A percentile compares a stretch with the other conserved stretches of the same genome.
Conservation (phyloP, 2,113 vertebrate genomes). For the Lophius piscatorius region DNA sequence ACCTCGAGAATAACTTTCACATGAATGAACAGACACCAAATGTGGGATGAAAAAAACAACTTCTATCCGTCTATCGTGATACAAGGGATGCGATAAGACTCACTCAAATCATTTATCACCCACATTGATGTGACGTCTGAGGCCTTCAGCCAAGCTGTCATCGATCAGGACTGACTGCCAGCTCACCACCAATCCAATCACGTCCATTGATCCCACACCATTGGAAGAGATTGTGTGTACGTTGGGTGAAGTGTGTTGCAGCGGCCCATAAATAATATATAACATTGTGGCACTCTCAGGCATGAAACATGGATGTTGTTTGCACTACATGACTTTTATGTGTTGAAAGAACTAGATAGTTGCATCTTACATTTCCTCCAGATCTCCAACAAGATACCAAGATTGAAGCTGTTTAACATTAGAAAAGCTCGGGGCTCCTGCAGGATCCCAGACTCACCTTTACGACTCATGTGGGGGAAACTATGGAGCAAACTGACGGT, state of each 20-base stretch:
- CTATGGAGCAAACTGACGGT: too few species aligned
- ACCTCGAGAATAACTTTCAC: neutral
- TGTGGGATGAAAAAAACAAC: slow-evolving; percentile 23
- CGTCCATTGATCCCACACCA: slow-evolving; percentile 63
- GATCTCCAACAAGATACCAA: too few species aligned
- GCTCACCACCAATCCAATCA: slow-evolving; percentile 67
- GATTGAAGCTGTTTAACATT: too few species aligned
- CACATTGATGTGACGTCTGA: slow-evolving; percentile 48
- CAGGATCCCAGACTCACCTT: too few species aligned
- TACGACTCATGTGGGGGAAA: too few species aligned
- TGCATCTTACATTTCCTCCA: too few species aligned
- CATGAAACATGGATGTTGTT: too few species aligned
- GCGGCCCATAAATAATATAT: slow-evolving; percentile 38
- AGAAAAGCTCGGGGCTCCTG: too few species aligned
- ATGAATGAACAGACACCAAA: slow-evolving; percentile 16
- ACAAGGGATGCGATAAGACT: slow-evolving; percentile 40
- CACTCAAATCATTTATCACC: slow-evolving; percentile 33
- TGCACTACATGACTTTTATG: too few species aligned
- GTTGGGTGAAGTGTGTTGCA: slow-evolving; percentile 36
- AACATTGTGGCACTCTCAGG: slow-evolving; percentile 50
- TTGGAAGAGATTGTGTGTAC: slow-evolving; percentile 33
- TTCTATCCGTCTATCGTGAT: slow-evolving; percentile 32
- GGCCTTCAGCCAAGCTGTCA: slow-evolving; percentile 56
- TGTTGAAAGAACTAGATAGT: too few species aligned
- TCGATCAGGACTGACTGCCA: slow-evolving; percentile 70